A percentile compares a stretch with the other conserved stretches of the same genome.
These are phyloP conservation scores for Epirrhoe alternata DNA, from an alignment of 2,888 invertebrate species.

Conservation along the genomic window DNA sequence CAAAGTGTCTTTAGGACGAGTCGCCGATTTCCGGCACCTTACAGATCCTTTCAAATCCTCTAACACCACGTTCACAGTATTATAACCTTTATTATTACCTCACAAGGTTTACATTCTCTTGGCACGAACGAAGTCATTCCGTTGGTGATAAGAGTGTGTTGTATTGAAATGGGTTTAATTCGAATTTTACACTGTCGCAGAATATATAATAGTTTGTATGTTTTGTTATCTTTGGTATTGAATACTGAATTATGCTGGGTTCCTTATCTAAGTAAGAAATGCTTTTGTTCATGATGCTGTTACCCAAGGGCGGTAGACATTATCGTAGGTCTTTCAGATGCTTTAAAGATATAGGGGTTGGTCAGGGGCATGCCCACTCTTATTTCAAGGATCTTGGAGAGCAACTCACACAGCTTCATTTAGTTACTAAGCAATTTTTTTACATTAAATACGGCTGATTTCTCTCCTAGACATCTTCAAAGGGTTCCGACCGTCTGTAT, in stretches of 20 bases:
- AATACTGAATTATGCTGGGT: neutral
- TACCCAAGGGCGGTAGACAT: too few relatives aligned
- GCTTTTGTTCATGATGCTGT: too few relatives aligned
- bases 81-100: conserved; percentile 1
- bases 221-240: conserved; percentile 3
- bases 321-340: too few relatives aligned
- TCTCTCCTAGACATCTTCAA: too few relatives aligned
- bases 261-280: neutral
- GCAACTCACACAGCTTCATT: too few relatives aligned
- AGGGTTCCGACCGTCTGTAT: too few relatives aligned
- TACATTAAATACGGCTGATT: too few relatives aligned
- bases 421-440: too few relatives aligned
- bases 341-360: too few relatives aligned
- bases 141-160: conserved; percentile 25
- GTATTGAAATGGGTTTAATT: conserved; percentile 27
- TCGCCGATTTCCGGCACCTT: conserved; percentile 65
- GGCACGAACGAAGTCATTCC: conserved; percentile 27
- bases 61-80: conserved; percentile 26
- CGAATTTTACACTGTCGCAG: conserved; percentile 18
- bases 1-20: conserved; percentile 59
- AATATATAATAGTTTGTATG: conserved; percentile 11
- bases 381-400: too few relatives aligned
- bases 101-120: conserved; percentile 11
- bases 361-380: too few relatives aligned
- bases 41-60: conserved; percentile 50